phyloP scores from a whole-genome alignment of 2,113 vertebrate genomes.

The Oncorhynchus keta region DNA sequence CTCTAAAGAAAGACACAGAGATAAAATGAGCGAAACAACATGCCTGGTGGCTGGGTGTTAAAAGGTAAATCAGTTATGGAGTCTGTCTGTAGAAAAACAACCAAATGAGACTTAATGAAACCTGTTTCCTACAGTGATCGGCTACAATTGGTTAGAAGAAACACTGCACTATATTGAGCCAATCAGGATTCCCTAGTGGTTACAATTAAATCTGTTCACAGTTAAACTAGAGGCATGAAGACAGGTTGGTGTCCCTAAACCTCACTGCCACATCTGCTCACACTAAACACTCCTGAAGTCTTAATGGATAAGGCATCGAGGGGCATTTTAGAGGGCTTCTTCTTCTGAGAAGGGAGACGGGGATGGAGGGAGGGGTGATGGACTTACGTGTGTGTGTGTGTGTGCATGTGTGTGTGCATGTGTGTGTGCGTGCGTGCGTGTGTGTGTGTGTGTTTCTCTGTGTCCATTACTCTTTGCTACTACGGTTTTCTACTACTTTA shows the following conservation, averaged over 20 bases:
- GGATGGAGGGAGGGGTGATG: neutral
- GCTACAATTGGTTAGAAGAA: conserved; percentile 10
- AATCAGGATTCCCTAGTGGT: conserved; percentile 7
- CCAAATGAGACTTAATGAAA: conserved; percentile 26
- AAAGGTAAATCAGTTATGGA: conserved; percentile 8
- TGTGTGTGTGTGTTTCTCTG: too few species aligned
- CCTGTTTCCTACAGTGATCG: conserved; percentile 12
- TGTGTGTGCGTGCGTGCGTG: too few species aligned
- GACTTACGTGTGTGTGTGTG: too few species aligned
- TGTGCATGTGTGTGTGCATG: too few species aligned
- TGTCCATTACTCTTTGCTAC: neutral
- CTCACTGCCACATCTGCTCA: too few species aligned
- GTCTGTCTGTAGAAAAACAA: neutral
- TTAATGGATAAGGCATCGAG: conserved; percentile 33
- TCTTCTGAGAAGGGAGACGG: conserved; percentile 1
- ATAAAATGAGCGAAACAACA: neutral
- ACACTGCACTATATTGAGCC: conserved; percentile 16
- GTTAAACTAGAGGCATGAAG: neutral
- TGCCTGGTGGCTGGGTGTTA: neutral
- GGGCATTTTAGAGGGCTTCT: conserved; percentile 1
- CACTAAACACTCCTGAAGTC: conserved; percentile 19
- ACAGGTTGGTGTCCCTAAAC: neutral
- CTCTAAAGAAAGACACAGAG: neutral
- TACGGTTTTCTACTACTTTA: too few species aligned
- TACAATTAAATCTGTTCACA: neutral